Conservation (phyloP, 2,113 vertebrate species). For the Lepus timidus region DNA sequence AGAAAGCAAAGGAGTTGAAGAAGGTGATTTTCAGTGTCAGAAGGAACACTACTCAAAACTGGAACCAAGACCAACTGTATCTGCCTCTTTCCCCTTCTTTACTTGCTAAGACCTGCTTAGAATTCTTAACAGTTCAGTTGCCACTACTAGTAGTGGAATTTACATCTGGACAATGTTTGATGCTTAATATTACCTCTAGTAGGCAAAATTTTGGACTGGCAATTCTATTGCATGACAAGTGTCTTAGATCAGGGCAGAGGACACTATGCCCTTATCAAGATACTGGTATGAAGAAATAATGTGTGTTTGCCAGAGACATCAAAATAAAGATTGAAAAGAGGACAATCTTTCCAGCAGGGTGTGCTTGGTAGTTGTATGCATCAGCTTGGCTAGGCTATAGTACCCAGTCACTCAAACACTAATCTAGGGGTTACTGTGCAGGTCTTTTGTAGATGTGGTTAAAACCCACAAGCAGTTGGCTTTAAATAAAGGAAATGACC, state of each 20-base stretch:
- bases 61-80: background rate
- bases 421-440: background rate
- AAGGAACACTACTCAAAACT: background rate
- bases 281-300: background rate
- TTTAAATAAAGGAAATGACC: slow-evolving; percentile 39
- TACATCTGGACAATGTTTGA: background rate
- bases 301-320: background rate
- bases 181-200: background rate
- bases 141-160: background rate
- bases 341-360: background rate
- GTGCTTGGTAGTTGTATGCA: background rate
- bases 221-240: background rate
- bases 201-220: background rate
- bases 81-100: background rate
- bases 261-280: background rate
- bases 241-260: background rate
- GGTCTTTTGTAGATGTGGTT: background rate
- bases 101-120: background rate
- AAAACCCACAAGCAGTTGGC: background rate
- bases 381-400: background rate
- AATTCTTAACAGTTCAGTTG: background rate
- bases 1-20: background rate
- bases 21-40: background rate
- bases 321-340: background rate
- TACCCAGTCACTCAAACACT: background rate